These are phyloP conservation scores for Philopotamus ludificatus DNA, from an alignment of 1,140 invertebrate genomes.

Conservation along the genomic window DNA sequence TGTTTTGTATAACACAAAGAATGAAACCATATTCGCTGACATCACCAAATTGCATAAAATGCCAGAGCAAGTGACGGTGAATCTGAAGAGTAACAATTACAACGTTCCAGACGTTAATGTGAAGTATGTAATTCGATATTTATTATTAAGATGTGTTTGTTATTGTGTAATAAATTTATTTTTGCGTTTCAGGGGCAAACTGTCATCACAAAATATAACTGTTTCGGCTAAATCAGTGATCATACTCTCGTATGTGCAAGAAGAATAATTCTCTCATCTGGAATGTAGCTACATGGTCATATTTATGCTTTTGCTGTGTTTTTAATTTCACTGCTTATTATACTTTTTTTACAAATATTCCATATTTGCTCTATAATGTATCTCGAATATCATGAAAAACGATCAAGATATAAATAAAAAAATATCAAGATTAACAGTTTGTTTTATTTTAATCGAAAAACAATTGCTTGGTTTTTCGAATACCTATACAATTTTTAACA, in stretches of 20 bases:
- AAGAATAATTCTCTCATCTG: too few species aligned
- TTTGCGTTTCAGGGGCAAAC: conserved; percentile 35
- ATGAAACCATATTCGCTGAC: conserved; percentile 51
- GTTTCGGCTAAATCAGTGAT: conserved; percentile 32
- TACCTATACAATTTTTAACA: too few species aligned
- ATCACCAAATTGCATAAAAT: conserved; percentile 50
- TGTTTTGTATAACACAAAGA: conserved; percentile 62
- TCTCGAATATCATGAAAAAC: not conserved
- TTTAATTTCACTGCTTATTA: not conserved
- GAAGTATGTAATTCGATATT: conserved; percentile 48
- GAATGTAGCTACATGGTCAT: too few species aligned
- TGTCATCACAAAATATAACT: conserved; percentile 22
- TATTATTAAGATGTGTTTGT: not conserved
- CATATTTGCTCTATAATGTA: not conserved
- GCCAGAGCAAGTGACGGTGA: conserved; percentile 59
- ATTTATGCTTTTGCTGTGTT: not conserved
- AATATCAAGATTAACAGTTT: too few species aligned
- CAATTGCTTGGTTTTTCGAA: too few species aligned
- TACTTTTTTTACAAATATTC: not conserved
- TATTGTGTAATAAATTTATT: conserved; percentile 13
- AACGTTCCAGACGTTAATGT: conserved; percentile 45
- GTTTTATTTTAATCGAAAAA: too few species aligned
- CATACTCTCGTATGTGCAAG: conserved; percentile 35
- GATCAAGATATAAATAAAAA: too few species aligned
- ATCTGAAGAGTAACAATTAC: conserved; percentile 58